Evolutionary conservation across 2,888 invertebrate species (phyloP), one percentile per base, ranked within the genome.

Genomic region (Tryphoninae sp.): DNA sequence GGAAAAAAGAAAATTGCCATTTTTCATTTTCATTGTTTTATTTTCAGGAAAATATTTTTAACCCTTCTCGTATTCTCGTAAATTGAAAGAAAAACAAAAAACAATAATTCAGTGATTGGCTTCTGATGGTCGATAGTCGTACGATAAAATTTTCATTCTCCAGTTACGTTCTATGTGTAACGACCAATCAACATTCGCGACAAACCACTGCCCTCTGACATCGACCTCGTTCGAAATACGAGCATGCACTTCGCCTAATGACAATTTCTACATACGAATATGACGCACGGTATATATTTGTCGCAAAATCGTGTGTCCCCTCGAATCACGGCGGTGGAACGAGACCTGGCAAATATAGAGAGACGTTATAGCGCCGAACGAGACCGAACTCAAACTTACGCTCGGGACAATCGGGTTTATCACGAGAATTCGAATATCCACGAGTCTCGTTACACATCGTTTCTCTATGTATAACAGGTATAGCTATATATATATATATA

Each of bases 401-500:
- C 69, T 71, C 68, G 33, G 77, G 26, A 68, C 80, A 72, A 77
- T 81, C 73, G 72, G 42, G 67, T 77, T 77, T 45, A 77, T 68
- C 77, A 33, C 61, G 62, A 68, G 55, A 77, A 79, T 68, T 73
- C 72, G 77, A 58, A 73, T 62, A 68, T 58, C 33, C 23, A 8
- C 55, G 49, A 67, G 80, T 59, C 55, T 65, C 4, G 40, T 49
- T 65, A 62, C 69, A 69, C 64, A 16, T 11, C 42, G 22, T 19
- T 55, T n/a, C 33, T 42, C 13, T 40, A 11, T 9, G 55, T 67
- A 22, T 3, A 49, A 33, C 4, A 33, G 16, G 9, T 51, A 72
- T 16, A 55, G 22, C 22, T 33, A 55, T 8, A 19, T 61, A 72
- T 71, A 72, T 58, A 8, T 6, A 13, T 61, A 72, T 71, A 72